Conservation (phyloP, 2,113 vertebrate species). For the Etheostoma spectabile region DNA sequence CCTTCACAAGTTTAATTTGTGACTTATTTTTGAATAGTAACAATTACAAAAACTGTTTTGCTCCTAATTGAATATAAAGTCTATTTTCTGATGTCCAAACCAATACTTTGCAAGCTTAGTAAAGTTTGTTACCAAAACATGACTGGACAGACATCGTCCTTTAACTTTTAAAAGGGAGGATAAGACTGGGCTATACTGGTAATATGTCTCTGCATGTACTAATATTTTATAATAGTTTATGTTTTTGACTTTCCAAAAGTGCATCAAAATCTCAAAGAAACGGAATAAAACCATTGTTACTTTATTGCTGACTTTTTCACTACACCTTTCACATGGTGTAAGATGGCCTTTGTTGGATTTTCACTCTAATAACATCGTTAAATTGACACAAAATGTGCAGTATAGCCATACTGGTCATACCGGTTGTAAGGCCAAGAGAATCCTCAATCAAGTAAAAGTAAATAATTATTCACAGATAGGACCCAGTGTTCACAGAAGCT, state of each 20-base stretch:
- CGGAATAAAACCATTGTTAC: conserved; percentile 22
- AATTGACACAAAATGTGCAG: conserved; percentile 14
- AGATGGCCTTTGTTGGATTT: not conserved
- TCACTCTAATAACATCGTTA: not conserved
- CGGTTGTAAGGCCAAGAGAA: conserved; percentile 20
- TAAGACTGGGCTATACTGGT: not conserved
- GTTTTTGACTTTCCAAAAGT: conserved; percentile 11
- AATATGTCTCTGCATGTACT: not conserved
- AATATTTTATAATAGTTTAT: conserved; percentile 1
- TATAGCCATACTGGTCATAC: not conserved
- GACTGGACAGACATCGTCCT: not conserved
- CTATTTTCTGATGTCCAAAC: not conserved
- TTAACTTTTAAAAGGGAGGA: not conserved
- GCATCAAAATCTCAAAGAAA: conserved; percentile 1
- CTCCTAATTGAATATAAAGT: not conserved
- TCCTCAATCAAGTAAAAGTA: conserved; percentile 28
- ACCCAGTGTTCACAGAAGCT: conserved; percentile 16
- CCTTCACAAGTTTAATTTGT: not conserved
- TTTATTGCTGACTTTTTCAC: not conserved
- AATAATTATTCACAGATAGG: conserved; percentile 35
- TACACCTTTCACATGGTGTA: not conserved
- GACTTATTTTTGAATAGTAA: not conserved
- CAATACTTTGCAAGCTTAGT: conserved; percentile 6
- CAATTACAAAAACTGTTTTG: not conserved
- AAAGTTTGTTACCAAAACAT: conserved; percentile 44